Evolutionary conservation across 1,140 invertebrate species (phyloP).

Genomic region (Hormaphis cornu): DNA sequence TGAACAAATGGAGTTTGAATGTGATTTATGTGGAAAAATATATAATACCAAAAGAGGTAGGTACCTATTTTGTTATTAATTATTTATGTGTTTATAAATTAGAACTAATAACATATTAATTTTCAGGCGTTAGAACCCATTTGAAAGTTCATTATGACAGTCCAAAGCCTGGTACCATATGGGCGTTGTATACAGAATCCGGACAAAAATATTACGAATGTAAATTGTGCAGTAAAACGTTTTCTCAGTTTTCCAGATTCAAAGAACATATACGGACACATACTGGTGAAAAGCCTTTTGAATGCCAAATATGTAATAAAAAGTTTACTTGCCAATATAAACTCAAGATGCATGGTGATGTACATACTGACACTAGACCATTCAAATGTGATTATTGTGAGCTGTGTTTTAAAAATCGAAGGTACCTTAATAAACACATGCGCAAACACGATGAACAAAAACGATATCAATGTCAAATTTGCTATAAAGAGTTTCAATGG

Average conservation of each 20-base stretch:
- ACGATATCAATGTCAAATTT: constrained; percentile 62
- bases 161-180: constrained; percentile 12
- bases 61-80: neutral
- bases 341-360: constrained; percentile 19
- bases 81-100: too few species aligned
- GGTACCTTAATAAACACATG: constrained; percentile 76
- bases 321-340: constrained; percentile 55
- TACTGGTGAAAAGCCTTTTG: constrained; percentile 71
- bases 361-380: constrained; percentile 22
- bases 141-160: constrained; percentile 24
- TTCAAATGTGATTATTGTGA: constrained; percentile 50
- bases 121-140: constrained; percentile 22
- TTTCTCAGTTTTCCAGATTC: constrained; percentile 87
- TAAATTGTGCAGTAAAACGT: constrained; percentile 87
- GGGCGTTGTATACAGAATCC: constrained; percentile 61
- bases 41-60: constrained; percentile 24
- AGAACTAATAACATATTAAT: neutral
- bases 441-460: constrained; percentile 64
- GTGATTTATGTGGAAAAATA: constrained; percentile 22
- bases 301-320: constrained; percentile 73
- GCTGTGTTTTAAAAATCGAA: constrained; percentile 83
- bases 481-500: constrained; percentile 80
- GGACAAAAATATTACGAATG: constrained; percentile 95
- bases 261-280: constrained; percentile 50
- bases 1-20: constrained; percentile 27